Evolutionary conservation across 2,797 vertebrate species (phyloP), one percentile per base, ranked within the genome.

Genomic region (Gymnoscopelus braueri): DNA sequence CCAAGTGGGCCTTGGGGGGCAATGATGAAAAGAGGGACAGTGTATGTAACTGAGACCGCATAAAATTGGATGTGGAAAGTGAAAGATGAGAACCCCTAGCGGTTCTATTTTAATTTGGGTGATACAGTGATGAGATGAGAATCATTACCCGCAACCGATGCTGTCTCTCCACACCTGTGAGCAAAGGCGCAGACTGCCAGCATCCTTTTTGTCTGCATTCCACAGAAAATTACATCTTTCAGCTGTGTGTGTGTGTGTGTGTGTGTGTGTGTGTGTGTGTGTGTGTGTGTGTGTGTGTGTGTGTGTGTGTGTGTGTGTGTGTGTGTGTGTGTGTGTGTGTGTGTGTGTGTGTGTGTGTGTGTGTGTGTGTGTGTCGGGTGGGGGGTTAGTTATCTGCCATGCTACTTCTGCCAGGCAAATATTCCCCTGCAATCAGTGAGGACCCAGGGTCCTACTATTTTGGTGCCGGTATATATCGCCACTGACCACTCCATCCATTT

Each of bases 141-240:
- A 68, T 78, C 52, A 74, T 78, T 78, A 32, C 71, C 53, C 39
- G 39, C 39, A 44, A 44, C 39, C 10, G 39, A 44, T 44, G 39
- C 39, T 44, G 39, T 44, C 39, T 64, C 65, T 23, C 54, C 68
- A 69, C 70, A 74, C 75, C 67, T 76, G 75, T 75, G 65, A 32
- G 74, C 75, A 57, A 57, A 44, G 39, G 39, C 39, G 9, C 9
- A 44, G 39, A 44, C 39, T 44, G 39, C 39, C 39, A 72, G 57
- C 53, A 60, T 67, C 55, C 65, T 8, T 44, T 75, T 71, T 80
- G 71, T 77, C 60, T 63, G 65, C 64, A 63, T 84, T 82, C 59
- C 8, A 14, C 13, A 60, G 69, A 64, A 74, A 77, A 79, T 79
- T 66, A 63, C 70, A 72, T 65, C 63, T 77, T 76, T 72, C 29